Evolutionary conservation across 92 coral and sea anemone genomes (phyloP), one percentile per base, ranked within the genome.

Genomic region (Isaurus tuberculatus): DNA sequence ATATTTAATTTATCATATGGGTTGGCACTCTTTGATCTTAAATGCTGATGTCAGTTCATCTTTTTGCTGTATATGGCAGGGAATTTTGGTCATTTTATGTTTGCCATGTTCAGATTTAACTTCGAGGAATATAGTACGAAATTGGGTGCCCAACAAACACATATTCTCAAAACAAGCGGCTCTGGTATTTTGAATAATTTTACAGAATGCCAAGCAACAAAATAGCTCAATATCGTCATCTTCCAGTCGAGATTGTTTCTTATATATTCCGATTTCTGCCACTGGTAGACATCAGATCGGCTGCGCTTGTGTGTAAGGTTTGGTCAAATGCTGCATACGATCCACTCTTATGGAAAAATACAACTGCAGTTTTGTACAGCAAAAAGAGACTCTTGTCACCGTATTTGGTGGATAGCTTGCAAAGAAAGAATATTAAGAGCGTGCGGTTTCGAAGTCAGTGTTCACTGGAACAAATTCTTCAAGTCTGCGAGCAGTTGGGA

Each of bases 251-350:
- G 70, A 87, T 94, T 9, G 77, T 91, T 33, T 89, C 95, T 10
- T 85, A 89, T 58, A 87, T 94, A 32, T 91, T 94, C 89, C 81
- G 98, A 44, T 94, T 94, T 73, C 93, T 94, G 0, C 89, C 92
- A 13, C 58, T 83, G 28, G 75, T 86, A 13, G 93, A 91, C 49
- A 63, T 94, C 43, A 84, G 89, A 66, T 81, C 90, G 34, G 88
- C 92, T 40, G 88, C 98, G 5, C 81, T 87, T 6, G 98, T 89
- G 3, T 94, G 98, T 19, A 86, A 72, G 64, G 40, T 83, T 32
- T 94, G 98, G 98, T 86, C 95, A 8, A 88, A 86, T 28, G 98
- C 98, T 7, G 84, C 91, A 8, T 93, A 94, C 11, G 98, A 94
- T 79, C 98, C 98, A 11, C 43, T 94, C 57, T 84, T 94, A 55